Base-by-base conservation (phyloP, 2,888 invertebrate genomes). In the Scaptomyza tumidula region DNA sequence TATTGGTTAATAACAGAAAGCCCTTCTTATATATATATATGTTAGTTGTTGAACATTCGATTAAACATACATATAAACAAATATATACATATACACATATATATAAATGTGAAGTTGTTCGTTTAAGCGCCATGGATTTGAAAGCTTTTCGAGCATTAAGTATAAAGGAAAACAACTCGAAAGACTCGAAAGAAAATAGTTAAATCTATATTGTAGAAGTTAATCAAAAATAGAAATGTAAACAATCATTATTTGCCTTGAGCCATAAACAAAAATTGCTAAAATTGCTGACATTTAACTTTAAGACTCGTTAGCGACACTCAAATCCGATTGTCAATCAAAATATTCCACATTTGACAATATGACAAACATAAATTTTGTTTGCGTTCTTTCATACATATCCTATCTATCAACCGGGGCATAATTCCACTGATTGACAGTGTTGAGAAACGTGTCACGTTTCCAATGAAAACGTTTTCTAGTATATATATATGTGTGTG, bases 261-360 rank as follows among this genome's bases (percentile, higher is more conserved):
- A 50, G 65, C 11, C 74, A 78, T 76, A 74, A 76, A 76, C 50
- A 33, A 58, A 55, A 54, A 57, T 49, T 4, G 5, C 5, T 24
- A 3, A 3, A 1, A 24, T 33, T 33, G 31, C 7, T 31, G 33
- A 33, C 33, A 33, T 10, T 33, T 10, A 33, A 2, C 33, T 50
- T 14, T 58, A 75, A 72, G 72, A 43, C 49, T 11, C 6, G 31
- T 7, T 61, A 66, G 46, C 57, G 86, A 83, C 86, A 71, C 41
- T 11, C 13, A 77, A 88, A 83, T 67, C 86, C 80, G 67, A 66
- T 75, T 87, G 83, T 83, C 83, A 83, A 87, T 83, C 88, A 88
- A 87, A 60, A 67, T 69, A 72, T 71, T 52, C 31, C 49, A 13
- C 44, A 64, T 61, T 61, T 43, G 66, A 19, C 1, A 19, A 19